A percentile compares a stretch with the other conserved stretches of the same genome.
phyloP scores from a whole-genome alignment of 2,888 invertebrate genomes.

The Rhogogaster chlorosoma region DNA sequence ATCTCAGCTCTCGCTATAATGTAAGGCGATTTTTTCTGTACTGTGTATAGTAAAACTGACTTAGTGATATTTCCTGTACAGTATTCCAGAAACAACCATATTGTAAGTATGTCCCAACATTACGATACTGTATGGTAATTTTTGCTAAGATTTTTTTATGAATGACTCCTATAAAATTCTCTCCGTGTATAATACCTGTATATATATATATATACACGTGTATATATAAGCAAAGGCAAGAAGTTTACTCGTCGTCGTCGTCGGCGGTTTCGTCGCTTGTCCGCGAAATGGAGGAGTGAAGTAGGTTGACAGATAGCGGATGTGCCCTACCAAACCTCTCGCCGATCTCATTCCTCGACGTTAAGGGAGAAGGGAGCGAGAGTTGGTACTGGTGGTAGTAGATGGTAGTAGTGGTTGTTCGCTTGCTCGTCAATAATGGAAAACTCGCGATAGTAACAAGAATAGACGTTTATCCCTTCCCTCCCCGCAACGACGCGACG shows the following conservation, averaged over 20 bases:
- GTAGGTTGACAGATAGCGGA: slow-evolving; percentile 39
- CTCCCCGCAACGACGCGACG: not conserved
- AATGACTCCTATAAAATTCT: too few species aligned
- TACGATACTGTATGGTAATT: too few species aligned
- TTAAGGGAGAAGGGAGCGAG: not conserved
- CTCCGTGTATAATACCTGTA: too few species aligned
- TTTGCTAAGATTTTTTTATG: too few species aligned
- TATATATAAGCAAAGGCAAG: not conserved
- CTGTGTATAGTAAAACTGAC: too few species aligned
- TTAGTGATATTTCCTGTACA: too few species aligned
- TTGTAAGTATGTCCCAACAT: too few species aligned
- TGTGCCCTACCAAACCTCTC: not conserved
- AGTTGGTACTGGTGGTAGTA: not conserved
- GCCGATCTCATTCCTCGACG: not conserved
- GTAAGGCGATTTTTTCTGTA: too few species aligned
- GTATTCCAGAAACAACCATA: too few species aligned
- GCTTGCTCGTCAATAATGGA: slow-evolving; percentile 1
- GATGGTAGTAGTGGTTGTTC: not conserved
- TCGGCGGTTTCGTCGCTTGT: not conserved
- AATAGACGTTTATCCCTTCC: not conserved
- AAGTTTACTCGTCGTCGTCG: slow-evolving; percentile 10
- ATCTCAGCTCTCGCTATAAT: too few species aligned
- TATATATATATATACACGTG: not conserved
- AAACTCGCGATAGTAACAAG: not conserved
- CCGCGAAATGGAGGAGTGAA: slow-evolving; percentile 31